Conservation (phyloP, 2,113 vertebrate species). For the Ranitomeya imitator region DNA sequence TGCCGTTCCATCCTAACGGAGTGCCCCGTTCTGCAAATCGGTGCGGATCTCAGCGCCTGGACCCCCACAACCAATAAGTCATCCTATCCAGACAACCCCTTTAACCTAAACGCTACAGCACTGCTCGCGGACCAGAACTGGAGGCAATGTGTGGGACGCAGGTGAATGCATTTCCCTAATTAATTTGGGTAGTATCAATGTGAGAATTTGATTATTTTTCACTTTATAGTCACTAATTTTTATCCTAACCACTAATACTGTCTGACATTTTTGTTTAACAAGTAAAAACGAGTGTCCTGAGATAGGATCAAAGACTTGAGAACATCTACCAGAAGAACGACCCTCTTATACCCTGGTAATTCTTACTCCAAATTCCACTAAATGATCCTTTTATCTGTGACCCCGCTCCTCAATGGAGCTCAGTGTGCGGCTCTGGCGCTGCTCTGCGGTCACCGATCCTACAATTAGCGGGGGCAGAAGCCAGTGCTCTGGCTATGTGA, state of each 20-base stretch:
- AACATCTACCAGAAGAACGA: neutral
- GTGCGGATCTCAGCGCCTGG: too few relatives aligned
- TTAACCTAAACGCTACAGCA: too few relatives aligned
- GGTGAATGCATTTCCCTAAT: neutral
- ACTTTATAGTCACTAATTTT: neutral
- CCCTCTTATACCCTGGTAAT: neutral
- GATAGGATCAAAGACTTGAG: neutral
- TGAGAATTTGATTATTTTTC: neutral
- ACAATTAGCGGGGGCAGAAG: slow-evolving; percentile 12
- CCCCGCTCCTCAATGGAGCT: neutral
- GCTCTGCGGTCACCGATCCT: slow-evolving; percentile 7
- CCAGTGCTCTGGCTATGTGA: slow-evolving; percentile 21
- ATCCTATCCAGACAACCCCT: too few relatives aligned
- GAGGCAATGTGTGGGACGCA: neutral
- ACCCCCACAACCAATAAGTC: too few relatives aligned
- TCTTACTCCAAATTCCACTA: neutral
- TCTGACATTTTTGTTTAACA: neutral
- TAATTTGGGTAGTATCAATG: too few relatives aligned
- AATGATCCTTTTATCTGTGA: slow-evolving; percentile 15
- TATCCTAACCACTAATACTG: neutral
- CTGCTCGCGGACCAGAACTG: too few relatives aligned
- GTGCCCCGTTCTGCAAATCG: too few relatives aligned
- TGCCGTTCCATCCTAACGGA: too few relatives aligned
- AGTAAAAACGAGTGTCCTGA: neutral
- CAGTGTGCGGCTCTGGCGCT: neutral